Base-by-base conservation (phyloP, 2,113 vertebrate genomes). In the Triplophysa tibetana region DNA sequence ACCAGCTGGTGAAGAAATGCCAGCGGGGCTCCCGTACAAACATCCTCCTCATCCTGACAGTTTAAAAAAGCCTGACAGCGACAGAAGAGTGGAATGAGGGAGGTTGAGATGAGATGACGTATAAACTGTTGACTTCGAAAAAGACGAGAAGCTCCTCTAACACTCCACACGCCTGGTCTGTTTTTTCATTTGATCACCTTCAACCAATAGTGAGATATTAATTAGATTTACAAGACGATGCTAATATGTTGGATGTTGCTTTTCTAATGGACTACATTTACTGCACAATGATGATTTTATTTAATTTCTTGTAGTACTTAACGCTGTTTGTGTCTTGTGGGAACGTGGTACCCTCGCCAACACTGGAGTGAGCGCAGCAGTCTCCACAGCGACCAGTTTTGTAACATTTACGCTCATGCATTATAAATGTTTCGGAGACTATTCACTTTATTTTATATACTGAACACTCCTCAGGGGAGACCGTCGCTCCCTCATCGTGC, bases 331-430 rank as follows among this genome's bases (percentile, higher is more conserved):
- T 70, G 23, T 41, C 17, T 70, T 69, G 48, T 88, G 85, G 69
- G 64, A 84, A 79, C 75, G 69, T 5, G 70, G 63, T 73, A 86
- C 67, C 80, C 75, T 69, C 79, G 85, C 80, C 85, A 77, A 86
- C 76, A 85, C 81, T 82, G 80, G 85, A 84, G 41, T 82, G 83
- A 54, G 86, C 82, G 83, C 70, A 77, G 85, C 81, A 75, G 81
- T 86, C 84, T 88, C 88, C 85, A 87, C 86, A 86, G 86, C 79
- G 81, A 64, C 77, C 76, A 88, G 83, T 91, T 77, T 90, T 90
- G 86, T 90, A 91, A 90, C 92, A 90, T 91, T 92, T 92, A 90
- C 88, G 83, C 88, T 88, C 90, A 91, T 92, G 83, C 85, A 92
- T 91, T 86, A 91, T 92, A 82, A 87, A 92, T 92, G 87, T 76